Evolutionary conservation across 2,888 invertebrate species (phyloP).

Genomic region (Cepaea hortensis): DNA sequence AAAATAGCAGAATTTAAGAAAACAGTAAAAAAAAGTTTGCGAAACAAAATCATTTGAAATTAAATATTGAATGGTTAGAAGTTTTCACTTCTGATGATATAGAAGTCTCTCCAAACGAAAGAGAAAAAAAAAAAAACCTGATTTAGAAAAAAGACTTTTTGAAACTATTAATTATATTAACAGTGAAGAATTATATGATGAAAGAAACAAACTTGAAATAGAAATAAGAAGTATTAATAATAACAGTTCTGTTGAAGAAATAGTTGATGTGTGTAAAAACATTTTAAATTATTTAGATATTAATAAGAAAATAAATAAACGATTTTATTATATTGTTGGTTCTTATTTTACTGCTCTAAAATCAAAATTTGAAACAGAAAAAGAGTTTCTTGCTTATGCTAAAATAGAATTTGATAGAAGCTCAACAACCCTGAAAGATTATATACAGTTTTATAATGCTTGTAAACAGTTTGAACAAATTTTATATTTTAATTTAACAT

Average conservation of each 20-base stretch:
- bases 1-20: too few relatives aligned
- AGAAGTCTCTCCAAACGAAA: too few relatives aligned
- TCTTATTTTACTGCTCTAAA: neutral
- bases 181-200: too few relatives aligned
- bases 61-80: too few relatives aligned
- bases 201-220: too few relatives aligned
- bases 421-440: neutral
- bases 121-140: too few relatives aligned
- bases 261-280: neutral
- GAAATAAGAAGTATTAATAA: neutral
- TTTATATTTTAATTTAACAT: neutral
- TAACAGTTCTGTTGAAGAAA: neutral
- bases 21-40: too few relatives aligned
- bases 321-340: neutral
- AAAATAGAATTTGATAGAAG: slow-evolving; percentile 9
- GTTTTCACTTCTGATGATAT: too few relatives aligned
- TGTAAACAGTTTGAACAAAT: neutral
- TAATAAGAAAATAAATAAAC: neutral
- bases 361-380: neutral
- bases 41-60: too few relatives aligned
- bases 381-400: slow-evolving; percentile 5
- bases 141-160: too few relatives aligned
- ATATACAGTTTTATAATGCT: neutral
- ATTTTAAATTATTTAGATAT: neutral
- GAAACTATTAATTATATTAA: too few relatives aligned